Conservation (phyloP, 2,113 vertebrate species). For the Gobius niger region DNA sequence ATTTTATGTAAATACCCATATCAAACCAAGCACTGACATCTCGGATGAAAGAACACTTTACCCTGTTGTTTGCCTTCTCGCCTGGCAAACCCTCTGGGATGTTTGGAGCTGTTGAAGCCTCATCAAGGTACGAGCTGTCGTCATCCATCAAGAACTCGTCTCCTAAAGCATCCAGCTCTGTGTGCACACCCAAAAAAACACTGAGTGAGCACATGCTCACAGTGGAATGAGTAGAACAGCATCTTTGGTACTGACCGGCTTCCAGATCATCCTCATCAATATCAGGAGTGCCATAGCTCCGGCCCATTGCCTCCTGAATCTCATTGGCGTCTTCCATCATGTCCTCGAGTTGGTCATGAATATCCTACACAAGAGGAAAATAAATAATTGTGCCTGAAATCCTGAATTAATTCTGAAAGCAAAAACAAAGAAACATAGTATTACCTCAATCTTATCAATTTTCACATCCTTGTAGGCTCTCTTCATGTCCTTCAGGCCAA, state of each 20-base stretch:
- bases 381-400: background rate
- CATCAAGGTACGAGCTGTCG: slow-evolving; percentile 95
- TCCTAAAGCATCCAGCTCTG: slow-evolving; percentile 93
- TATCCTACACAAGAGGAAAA: slow-evolving; percentile 74
- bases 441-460: slow-evolving; percentile 96
- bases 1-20: background rate
- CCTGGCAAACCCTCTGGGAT: slow-evolving; percentile 91
- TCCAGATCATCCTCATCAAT: slow-evolving; percentile 95
- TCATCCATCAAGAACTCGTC: slow-evolving; percentile 94
- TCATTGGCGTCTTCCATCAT: slow-evolving; percentile 99
- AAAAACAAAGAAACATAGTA: background rate
- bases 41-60: slow-evolving; percentile 54
- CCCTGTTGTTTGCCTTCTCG: slow-evolving; percentile 87
- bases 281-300: slow-evolving; percentile 95
- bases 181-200: slow-evolving; percentile 26
- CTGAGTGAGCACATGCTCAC: no score
- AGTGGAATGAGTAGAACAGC: background rate
- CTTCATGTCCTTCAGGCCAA: slow-evolving; percentile 98
- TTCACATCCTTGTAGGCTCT: slow-evolving; percentile 96
- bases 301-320: slow-evolving; percentile 90
- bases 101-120: slow-evolving; percentile 88
- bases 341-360: slow-evolving; percentile 95
- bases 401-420: background rate
- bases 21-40: background rate
- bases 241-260: slow-evolving; percentile 80